A percentile compares a stretch with the other conserved stretches of the same genome.
These are phyloP conservation scores for Philopotamus ludificatus DNA, from an alignment of 1,140 invertebrate species.

Conservation along the genomic window DNA sequence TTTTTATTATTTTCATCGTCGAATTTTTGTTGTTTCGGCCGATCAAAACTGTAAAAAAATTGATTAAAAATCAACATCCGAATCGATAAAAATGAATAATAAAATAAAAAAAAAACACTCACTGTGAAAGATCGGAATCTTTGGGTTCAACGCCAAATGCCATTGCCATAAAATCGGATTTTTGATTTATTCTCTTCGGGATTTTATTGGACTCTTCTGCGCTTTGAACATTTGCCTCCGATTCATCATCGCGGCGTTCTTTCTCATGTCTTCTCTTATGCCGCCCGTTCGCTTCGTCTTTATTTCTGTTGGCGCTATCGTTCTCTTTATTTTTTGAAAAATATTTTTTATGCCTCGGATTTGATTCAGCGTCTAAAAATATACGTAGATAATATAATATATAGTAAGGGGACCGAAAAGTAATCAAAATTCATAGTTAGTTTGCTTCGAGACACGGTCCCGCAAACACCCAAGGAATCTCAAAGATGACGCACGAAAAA, in stretches of 20 bases:
- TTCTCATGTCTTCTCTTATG: constrained; percentile 9
- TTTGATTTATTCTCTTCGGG: constrained; percentile 20
- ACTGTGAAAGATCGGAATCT: constrained; percentile 28
- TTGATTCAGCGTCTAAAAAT: constrained; percentile 3
- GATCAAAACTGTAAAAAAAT: neutral
- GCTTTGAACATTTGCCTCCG: neutral
- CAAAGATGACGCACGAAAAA: too few species aligned
- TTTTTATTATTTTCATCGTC: neutral
- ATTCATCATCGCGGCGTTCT: neutral
- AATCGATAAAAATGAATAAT: neutral
- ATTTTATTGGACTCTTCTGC: constrained; percentile 6
- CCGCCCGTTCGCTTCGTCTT: constrained; percentile 9
- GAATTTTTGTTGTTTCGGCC: neutral
- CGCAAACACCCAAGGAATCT: too few species aligned
- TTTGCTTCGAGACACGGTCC: too few species aligned
- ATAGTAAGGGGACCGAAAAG: too few species aligned
- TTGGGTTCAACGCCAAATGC: constrained; percentile 52
- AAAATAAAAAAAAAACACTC: neutral
- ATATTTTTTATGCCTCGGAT: constrained; percentile 4
- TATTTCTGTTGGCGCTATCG: neutral
- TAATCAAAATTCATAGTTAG: too few species aligned
- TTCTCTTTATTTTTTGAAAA: neutral
- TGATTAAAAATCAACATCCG: neutral
- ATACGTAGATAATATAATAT: neutral
- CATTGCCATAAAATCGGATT: constrained; percentile 50